Percentiles rank a stretch among this genome's conserved stretches.
Conservation (phyloP, 2,888 invertebrate species). For the Prosopocoilus inquinatus region DNA sequence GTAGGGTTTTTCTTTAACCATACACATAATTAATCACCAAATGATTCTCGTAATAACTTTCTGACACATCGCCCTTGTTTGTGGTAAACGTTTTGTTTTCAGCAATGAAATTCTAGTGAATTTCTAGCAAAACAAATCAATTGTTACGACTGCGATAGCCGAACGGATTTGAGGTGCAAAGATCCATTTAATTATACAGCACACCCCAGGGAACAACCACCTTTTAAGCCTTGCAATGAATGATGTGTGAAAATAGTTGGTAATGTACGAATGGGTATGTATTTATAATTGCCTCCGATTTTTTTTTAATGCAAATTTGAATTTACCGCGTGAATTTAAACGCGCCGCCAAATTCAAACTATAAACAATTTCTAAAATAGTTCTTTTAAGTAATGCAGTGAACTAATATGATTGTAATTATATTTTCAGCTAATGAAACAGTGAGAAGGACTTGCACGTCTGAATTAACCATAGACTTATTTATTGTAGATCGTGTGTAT, state of each 20-base stretch:
- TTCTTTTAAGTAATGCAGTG: too few species aligned
- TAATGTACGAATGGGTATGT: constrained; percentile 6
- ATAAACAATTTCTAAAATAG: too few species aligned
- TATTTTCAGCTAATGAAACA: constrained; percentile 8
- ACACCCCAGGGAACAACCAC: constrained; percentile 11
- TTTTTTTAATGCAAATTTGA: too few species aligned
- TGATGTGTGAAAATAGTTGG: constrained; percentile 13
- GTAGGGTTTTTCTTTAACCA: too few species aligned
- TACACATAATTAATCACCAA: too few species aligned
- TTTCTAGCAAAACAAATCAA: constrained; percentile 8
- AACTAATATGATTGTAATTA: too few species aligned
- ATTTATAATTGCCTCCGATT: too few species aligned
- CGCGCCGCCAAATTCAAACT: too few species aligned
- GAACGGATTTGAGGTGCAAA: constrained; percentile 4
- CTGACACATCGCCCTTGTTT: too few species aligned
- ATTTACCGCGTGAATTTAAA: too few species aligned
- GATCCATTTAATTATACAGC: constrained; percentile 10
- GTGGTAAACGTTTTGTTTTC: neutral
- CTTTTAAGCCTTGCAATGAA: constrained; percentile 7
- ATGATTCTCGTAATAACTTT: too few species aligned
- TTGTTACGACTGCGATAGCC: constrained; percentile 9
- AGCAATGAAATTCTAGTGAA: too few species aligned
- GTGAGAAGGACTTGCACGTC: constrained; percentile 10
- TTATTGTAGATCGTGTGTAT: constrained; percentile 13
- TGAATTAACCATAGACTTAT: constrained; percentile 8